Evolutionary conservation across 2,113 vertebrate genomes (phyloP), one percentile per base, ranked within the genome.

Genomic region (Scortum barcoo): DNA sequence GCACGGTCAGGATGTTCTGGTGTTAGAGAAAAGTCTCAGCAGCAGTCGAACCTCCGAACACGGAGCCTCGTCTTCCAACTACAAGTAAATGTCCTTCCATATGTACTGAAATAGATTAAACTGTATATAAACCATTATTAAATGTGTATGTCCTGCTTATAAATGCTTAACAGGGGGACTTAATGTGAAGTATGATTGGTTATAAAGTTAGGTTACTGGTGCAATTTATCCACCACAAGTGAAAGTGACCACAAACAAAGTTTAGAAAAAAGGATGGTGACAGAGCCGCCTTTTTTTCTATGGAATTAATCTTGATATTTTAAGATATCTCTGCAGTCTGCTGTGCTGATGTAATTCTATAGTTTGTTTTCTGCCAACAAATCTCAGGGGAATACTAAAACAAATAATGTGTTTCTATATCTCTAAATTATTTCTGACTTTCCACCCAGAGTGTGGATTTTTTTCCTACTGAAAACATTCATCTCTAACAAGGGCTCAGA

Each of bases 1-100:
- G 91, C 98, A 99, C 16, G 97, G 97, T 90, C 97, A 98, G 94
- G 98, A 99, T 81, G 98, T 99, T 86, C 95, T 99, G 94, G 98
- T 99, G 81, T 93, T 99, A 89, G 97, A 99, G 95, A 99, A 97
- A 92, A 97, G 97, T 90, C 95, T 96, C 91, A 95, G 95, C 91
- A 94, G 95, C 91, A 95, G 92, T 80, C 96, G 95, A 86, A 86
- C 93, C 90, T 95, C 96, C 76, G 95, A 93, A 94, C 96, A 97
- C 91, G 96, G 96, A 92, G 95, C 94, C 81, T 88, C 96, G 46
- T 94, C 98, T 84, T 96, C 96, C 12, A 96, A 98, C 92, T 96
- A 97, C 94, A 99, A 99, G 98, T 99, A 99, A 88, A 95, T 94
- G 4, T 46, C n/a, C 40, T n/a, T n/a, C 16, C 78, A 33, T 9